Evolutionary conservation across 2,113 vertebrate species (phyloP), one percentile per base, ranked within the genome.

Genomic region (Zapornia atra): DNA sequence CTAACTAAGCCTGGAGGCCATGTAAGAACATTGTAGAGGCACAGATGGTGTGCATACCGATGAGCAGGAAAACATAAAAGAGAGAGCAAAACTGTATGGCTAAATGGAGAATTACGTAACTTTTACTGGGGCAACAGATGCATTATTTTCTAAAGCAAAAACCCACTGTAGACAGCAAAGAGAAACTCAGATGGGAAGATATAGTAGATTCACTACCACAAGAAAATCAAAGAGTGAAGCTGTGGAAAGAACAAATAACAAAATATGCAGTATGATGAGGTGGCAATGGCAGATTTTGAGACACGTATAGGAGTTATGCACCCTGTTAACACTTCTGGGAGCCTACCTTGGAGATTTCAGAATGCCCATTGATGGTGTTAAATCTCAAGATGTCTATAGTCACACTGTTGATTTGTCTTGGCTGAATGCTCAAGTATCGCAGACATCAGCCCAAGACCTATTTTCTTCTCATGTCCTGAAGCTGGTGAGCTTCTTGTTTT

Each of bases 41-140:
- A 94, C 95, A 96, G 96, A 97, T 96, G 85, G 90, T 71, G 31
- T 77, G 80, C 88, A 94, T 95, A 96, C 82, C 73, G 44, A 95
- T 94, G 80, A 96, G 82, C 46, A 87, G 81, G 38, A 86, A 95
- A 71, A 91, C 63, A 75, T 82, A 83, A 95, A 75, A 71, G 56
- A 71, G 26, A 83, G 60, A 96, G 29, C 38, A 92, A 92, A 90
- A 91, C 76, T 90, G 33, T 81, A 91, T 65, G 76, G 59, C 73
- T 92, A 96, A 96, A 90, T 83, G 90, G 26, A 95, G n/a, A 82
- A 88, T 94, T 96, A 71, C 0, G 2, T 83, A 95, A 88, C 65
- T 91, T 93, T 89, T 91, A 92, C 88, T 82, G 69, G 83, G 72
- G 15, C 28, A 90, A 69, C 63, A 88, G 72, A 95, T 56, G 46